Percentiles rank a stretch among this genome's conserved stretches.
phyloP scores from a whole-genome alignment of 2,888 invertebrate species.

The Lampropteryx suffumata region DNA sequence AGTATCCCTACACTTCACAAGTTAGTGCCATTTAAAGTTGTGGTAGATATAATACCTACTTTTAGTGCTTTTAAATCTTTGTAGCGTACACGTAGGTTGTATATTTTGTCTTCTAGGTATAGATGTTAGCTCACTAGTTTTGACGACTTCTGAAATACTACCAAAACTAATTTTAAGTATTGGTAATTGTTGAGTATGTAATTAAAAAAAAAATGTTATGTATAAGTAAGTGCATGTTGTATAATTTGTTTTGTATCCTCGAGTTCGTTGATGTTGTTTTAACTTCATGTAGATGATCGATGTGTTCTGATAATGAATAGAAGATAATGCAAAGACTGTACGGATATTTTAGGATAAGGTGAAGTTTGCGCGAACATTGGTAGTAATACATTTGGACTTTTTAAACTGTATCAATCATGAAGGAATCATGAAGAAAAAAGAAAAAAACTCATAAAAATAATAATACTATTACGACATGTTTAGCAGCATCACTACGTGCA shows the following conservation, averaged over 20 bases:
- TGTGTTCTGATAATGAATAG: slow-evolving; percentile 30
- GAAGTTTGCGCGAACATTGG: not conserved
- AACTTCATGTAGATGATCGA: slow-evolving; percentile 26
- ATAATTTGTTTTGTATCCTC: slow-evolving; percentile 25
- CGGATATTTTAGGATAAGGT: slow-evolving; percentile 23
- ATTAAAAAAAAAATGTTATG: slow-evolving; percentile 21
- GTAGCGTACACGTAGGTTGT: slow-evolving; percentile 2
- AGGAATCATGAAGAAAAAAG: no score
- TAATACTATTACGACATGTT: no score
- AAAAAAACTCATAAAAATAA: no score
- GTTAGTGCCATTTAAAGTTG: not conserved
- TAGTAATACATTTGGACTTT: not conserved
- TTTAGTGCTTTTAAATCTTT: slow-evolving; percentile 5
- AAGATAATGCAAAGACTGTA: slow-evolving; percentile 38
- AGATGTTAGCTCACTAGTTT: slow-evolving; percentile 5
- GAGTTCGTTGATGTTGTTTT: slow-evolving; percentile 11
- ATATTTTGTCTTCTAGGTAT: slow-evolving; percentile 4
- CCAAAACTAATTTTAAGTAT: slow-evolving; percentile 15
- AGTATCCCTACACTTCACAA: no score
- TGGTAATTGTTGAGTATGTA: slow-evolving; percentile 16
- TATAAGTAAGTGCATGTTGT: slow-evolving; percentile 20
- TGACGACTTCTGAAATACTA: slow-evolving; percentile 29
- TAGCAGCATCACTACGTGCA: not conserved
- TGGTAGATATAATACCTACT: not conserved
- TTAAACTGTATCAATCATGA: not conserved